Evolutionary conservation across 2,888 invertebrate species (phyloP), one percentile per base, ranked within the genome.

Genomic region (Crepidodera aurea): DNA sequence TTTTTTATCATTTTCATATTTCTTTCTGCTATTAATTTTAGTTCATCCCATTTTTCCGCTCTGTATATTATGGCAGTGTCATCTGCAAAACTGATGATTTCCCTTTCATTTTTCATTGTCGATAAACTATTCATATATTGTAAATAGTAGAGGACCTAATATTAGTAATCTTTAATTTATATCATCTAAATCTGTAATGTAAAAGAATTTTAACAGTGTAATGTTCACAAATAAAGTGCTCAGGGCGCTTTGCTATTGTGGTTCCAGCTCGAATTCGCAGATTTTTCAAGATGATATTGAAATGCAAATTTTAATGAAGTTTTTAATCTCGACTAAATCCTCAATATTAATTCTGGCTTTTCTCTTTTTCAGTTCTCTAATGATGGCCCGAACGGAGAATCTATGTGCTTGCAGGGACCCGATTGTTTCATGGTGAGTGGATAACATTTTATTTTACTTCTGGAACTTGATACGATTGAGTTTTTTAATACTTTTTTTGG

Each of bases 371-470:
- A 88, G 88, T 88, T 88, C 74, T 86, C 87, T 75, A 83, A 84
- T 80, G 85, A 86, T 69, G 84, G 86, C 60, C 85, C 85, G 73
- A 82, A 85, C 78, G 87, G 86, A 79, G 87, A 87, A 82, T 85
- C 86, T 60, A 86, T 87, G 77, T 88, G 88, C 81, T 83, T 88
- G 80, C 88, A 88, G 81, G 87, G 87, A 78, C 87, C 88, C 71
- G 88, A 88, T 83, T 88, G 88, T 80, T 88, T 87, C 82, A 88
- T 88, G 88, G 88, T 88, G 80, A 87, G 87, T 84, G 27, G 13
- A 13, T 34, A 34, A 22, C 7, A 13, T 12, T 51, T 18, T 34
- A 25, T n/a, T 22, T 27, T 6, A 51, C 22, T 22, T 22, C 6
- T 22, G 2, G 22, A 22, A 22, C 6, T 22, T 22, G 12, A 16